Conservation (phyloP, 2,113 vertebrate genomes). For the Axis porcinus region DNA sequence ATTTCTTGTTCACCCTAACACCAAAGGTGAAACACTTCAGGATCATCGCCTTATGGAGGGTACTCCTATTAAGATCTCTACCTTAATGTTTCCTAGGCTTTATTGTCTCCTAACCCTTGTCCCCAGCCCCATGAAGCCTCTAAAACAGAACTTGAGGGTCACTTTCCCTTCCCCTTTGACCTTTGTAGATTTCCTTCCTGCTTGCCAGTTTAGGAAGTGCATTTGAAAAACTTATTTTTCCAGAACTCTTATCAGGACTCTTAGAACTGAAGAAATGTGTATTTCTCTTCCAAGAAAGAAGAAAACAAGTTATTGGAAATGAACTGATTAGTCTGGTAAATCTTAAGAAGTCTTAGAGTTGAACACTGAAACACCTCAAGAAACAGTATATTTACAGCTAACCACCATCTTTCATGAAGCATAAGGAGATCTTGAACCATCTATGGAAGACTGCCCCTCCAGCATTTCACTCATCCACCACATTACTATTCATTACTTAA, state of each 20-base stretch:
- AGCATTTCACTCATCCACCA: background rate
- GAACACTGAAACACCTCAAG: background rate
- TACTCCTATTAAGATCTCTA: background rate
- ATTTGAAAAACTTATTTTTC: background rate
- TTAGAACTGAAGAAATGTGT: background rate
- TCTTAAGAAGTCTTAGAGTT: background rate
- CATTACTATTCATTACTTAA: background rate
- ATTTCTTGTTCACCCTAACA: background rate
- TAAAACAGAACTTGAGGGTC: background rate
- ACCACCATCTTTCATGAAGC: background rate
- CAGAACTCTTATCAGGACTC: background rate
- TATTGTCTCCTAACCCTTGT: background rate
- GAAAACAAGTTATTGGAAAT: background rate
- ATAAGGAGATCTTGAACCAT: background rate
- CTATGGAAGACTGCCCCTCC: background rate
- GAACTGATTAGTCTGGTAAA: background rate
- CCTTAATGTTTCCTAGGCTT: background rate
- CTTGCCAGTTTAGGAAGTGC: background rate
- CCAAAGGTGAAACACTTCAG: background rate
- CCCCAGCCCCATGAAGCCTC: background rate
- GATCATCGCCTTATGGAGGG: background rate
- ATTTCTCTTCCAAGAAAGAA: constrained; percentile 24
- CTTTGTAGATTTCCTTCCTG: background rate
- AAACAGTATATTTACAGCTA: background rate
- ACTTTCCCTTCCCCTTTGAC: background rate